phyloP scores from a whole-genome alignment of 2,113 vertebrate genomes.

The Chiloscyllium plagiosum region DNA sequence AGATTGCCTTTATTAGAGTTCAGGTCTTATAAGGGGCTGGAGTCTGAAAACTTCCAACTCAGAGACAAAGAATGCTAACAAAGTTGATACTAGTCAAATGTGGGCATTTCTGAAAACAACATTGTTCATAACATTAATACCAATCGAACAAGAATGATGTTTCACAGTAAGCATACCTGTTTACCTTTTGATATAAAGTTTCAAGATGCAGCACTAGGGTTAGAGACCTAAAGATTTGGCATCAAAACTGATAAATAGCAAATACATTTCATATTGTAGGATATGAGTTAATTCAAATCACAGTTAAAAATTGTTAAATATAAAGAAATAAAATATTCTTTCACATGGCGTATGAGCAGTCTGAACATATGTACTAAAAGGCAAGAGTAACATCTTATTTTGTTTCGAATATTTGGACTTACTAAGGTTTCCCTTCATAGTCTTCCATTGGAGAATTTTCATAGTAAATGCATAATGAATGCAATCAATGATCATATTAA shows the following conservation, averaged over 20 bases:
- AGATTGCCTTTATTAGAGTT: too few species aligned
- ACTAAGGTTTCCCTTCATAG: too few species aligned
- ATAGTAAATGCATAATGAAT: too few species aligned
- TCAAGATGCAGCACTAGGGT: background rate
- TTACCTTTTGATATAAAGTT: background rate
- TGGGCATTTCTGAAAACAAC: too few species aligned
- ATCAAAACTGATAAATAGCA: background rate
- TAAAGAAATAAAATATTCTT: background rate
- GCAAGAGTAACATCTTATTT: background rate
- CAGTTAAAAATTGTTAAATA: background rate
- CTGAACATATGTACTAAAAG: background rate
- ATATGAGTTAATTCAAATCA: background rate
- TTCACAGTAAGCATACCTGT: background rate
- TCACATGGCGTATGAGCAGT: background rate
- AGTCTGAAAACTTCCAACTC: too few species aligned
- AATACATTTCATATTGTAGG: background rate
- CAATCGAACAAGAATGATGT: background rate
- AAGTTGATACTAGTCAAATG: too few species aligned
- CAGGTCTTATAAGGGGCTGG: too few species aligned
- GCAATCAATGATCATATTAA: too few species aligned
- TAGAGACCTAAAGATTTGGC: background rate
- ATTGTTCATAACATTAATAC: background rate
- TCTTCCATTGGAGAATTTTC: too few species aligned
- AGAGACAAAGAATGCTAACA: too few species aligned
- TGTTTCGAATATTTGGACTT: background rate